Conservation (phyloP, 2,113 vertebrate genomes). For the Muntiacus reevesi region DNA sequence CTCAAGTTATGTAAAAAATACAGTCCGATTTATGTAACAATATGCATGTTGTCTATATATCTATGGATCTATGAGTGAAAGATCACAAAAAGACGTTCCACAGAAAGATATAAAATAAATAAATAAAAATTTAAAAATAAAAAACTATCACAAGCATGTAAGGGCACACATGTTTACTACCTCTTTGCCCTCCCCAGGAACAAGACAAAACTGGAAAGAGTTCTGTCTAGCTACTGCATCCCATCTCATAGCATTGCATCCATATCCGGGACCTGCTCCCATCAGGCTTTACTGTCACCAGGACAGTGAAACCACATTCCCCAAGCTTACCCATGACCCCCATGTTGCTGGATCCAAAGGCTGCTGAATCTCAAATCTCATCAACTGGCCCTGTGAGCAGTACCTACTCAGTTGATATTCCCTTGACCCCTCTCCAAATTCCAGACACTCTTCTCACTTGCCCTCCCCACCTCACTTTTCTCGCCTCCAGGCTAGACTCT, state of each 20-base stretch:
- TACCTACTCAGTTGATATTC: accelerated
- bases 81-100: neutral
- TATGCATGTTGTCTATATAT: neutral
- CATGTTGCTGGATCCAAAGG: neutral
- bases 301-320: neutral
- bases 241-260: accelerated
- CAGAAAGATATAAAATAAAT: neutral
- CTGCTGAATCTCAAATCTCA: neutral
- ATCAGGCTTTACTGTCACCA: neutral
- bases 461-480: neutral
- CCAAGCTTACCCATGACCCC: neutral
- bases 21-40: neutral
- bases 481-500: neutral
- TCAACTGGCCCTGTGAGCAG: neutral
- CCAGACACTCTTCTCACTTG: neutral
- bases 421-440: neutral
- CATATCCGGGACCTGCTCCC: accelerated
- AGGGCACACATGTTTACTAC: neutral
- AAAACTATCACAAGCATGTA: neutral
- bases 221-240: neutral
- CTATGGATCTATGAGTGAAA: neutral
- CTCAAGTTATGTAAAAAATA: neutral
- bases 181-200: neutral
- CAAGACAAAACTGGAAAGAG: neutral
- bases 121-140: neutral